These are phyloP conservation scores for Beaufortia kweichowensis DNA, from an alignment of 2,113 vertebrate genomes.

Conservation along the genomic window DNA sequence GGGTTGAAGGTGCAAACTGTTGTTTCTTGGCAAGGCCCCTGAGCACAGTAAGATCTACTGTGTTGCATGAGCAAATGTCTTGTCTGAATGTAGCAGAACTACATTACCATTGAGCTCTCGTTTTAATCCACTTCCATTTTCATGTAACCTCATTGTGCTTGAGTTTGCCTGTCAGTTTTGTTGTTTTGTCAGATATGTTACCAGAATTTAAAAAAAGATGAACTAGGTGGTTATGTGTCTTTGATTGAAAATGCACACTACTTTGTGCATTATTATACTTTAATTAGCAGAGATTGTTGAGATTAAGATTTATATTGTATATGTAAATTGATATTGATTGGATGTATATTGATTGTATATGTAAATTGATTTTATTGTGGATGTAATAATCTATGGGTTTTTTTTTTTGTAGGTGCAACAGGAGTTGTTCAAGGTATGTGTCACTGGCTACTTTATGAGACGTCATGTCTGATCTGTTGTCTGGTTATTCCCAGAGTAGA, in stretches of 20 bases:
- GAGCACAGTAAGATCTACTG: slow-evolving; percentile 71
- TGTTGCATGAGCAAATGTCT: slow-evolving; percentile 61
- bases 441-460: background rate
- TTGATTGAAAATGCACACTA: background rate
- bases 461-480: background rate
- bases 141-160: slow-evolving; percentile 28
- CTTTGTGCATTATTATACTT: background rate
- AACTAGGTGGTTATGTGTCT: background rate
- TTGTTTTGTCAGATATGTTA: background rate
- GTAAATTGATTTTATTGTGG: too few relatives aligned
- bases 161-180: background rate
- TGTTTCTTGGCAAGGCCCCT: slow-evolving; percentile 70
- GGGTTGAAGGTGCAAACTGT: slow-evolving; percentile 67
- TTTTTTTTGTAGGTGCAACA: slow-evolving; percentile 44
- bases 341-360: too few relatives aligned
- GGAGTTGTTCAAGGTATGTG: slow-evolving; percentile 44
- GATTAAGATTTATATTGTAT: too few relatives aligned
- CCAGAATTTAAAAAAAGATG: background rate
- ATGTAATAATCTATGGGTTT: background rate
- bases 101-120: background rate
- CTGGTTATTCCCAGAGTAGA: background rate
- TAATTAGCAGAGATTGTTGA: too few relatives aligned
- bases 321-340: too few relatives aligned
- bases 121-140: background rate
- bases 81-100: slow-evolving; percentile 27